Evolutionary conservation across 2,797 vertebrate species (phyloP).

Genomic region (Esox lucius): DNA sequence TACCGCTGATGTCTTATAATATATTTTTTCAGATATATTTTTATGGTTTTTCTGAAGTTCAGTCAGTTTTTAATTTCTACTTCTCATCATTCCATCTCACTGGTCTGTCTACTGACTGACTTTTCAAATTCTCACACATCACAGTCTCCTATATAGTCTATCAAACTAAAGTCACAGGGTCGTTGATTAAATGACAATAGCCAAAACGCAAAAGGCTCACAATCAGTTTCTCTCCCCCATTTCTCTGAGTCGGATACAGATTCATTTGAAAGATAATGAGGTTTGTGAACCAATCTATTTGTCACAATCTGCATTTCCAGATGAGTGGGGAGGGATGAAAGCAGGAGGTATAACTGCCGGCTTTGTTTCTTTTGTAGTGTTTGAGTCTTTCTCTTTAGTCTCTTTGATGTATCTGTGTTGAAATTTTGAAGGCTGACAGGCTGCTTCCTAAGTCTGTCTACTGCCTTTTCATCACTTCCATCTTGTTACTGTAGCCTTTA

Average conservation of each 20-base stretch:
- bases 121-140: neutral
- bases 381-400: neutral
- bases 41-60: neutral
- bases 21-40: neutral
- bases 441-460: neutral
- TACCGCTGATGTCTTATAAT: neutral
- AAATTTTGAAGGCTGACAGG: neutral
- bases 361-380: neutral
- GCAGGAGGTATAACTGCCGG: constrained; percentile 66
- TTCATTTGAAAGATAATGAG: neutral
- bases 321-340: constrained; percentile 57
- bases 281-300: constrained; percentile 23
- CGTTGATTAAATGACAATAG: neutral
- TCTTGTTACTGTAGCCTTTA: neutral
- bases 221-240: neutral
- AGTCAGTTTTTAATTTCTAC: neutral
- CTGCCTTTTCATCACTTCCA: neutral
- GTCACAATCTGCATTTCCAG: constrained; percentile 35
- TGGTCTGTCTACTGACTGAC: neutral
- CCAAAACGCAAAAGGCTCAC: neutral
- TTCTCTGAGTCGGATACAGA: neutral
- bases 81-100: neutral
- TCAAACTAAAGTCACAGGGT: neutral
- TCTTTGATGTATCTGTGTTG: neutral
- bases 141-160: neutral